Percentiles rank a stretch among this genome's conserved stretches.
Evolutionary conservation across 2,797 vertebrate species (phyloP).

Genomic region (Xyrichtys novacula): DNA sequence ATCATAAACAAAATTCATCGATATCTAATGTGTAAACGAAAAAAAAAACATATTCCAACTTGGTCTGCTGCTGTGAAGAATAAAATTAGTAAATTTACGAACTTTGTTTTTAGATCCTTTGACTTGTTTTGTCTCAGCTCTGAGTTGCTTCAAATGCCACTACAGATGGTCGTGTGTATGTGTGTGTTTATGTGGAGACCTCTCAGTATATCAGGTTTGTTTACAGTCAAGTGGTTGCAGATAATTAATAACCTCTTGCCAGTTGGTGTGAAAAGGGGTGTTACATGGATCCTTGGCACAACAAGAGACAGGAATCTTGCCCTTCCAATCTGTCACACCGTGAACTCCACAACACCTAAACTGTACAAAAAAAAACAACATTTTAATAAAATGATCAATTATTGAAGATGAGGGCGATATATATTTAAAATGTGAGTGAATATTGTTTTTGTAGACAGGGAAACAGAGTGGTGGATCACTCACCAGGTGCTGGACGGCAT

Average conservation of each 20-base stretch:
- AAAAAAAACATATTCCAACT: too few species aligned
- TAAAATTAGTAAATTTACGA: too few species aligned
- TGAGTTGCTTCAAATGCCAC: too few species aligned
- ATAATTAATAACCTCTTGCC: constrained; percentile 68
- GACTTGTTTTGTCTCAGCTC: too few species aligned
- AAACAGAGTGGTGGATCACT: background rate
- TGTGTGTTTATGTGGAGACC: background rate
- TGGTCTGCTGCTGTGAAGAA: too few species aligned
- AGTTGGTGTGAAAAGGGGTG: constrained; percentile 18
- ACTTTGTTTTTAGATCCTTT: too few species aligned
- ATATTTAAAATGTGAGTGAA: background rate
- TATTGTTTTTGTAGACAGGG: background rate
- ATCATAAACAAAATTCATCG: too few species aligned
- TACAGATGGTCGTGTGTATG: too few species aligned
- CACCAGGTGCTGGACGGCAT: constrained; percentile 73
- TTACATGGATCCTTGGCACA: constrained; percentile 69
- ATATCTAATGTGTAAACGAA: too few species aligned
- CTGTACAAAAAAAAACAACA: constrained; percentile 44
- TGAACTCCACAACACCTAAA: constrained; percentile 79
- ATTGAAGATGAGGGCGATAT: background rate
- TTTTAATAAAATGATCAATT: background rate
- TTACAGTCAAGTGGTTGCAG: background rate
- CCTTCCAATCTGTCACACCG: constrained; percentile 69
- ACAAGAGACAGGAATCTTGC: constrained; percentile 69
- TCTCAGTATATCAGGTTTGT: background rate